phyloP scores from a whole-genome alignment of 2,797 vertebrate species.

The Salarias fasciatus region DNA sequence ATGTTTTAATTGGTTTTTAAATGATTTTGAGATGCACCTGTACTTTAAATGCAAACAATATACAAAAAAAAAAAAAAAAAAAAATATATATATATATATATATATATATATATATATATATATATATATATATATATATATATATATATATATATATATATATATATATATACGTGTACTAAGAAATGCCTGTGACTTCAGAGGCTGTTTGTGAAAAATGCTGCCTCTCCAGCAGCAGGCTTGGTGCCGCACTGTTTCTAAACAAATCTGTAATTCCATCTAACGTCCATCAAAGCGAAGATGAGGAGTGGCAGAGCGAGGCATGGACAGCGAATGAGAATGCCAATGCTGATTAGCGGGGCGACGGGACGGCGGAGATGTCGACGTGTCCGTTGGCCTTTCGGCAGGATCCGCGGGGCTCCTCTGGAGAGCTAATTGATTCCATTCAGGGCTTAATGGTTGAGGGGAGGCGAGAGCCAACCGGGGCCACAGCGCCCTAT shows the following conservation, averaged over 20 bases:
- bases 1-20: no score
- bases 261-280: constrained; percentile 80
- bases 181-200: neutral
- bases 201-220: constrained; percentile 10
- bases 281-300: constrained; percentile 72
- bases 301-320: constrained; percentile 76
- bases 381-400: constrained; percentile 70
- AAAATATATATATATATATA: no score
- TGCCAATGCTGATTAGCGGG: constrained; percentile 77
- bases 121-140: no score
- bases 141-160: no score
- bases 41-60: no score
- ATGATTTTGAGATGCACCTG: no score
- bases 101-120: no score
- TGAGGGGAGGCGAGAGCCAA: constrained; percentile 42
- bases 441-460: constrained; percentile 77
- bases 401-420: constrained; percentile 53
- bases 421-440: constrained; percentile 77
- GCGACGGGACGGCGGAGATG: constrained; percentile 47
- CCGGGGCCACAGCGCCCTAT: constrained; percentile 33
- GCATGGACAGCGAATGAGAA: constrained; percentile 68
- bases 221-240: constrained; percentile 18
- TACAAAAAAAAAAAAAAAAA: no score
- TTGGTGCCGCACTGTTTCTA: constrained; percentile 40
- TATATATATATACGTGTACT: no score